phyloP scores from a whole-genome alignment of 2,113 vertebrate genomes.

The Entelurus aequoreus region DNA sequence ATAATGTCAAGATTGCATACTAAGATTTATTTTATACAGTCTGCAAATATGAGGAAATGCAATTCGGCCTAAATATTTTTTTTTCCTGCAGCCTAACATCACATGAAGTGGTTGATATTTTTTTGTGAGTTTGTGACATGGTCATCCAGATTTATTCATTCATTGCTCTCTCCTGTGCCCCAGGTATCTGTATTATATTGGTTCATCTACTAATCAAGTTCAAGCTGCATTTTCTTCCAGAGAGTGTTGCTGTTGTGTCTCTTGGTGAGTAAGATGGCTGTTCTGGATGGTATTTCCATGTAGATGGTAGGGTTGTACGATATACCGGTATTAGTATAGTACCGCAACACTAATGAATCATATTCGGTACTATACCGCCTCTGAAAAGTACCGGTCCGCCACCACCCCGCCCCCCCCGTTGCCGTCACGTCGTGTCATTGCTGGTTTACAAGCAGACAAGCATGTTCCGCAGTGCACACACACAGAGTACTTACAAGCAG shows the following conservation, averaged over 20 bases:
- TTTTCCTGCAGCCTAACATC: not conserved
- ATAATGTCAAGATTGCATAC: conserved; percentile 5
- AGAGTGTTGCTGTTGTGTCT: conserved; percentile 96
- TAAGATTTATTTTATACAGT: not conserved
- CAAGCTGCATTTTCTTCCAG: conserved; percentile 92
- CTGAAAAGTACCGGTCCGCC: too few relatives aligned
- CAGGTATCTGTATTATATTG: conserved; percentile 98
- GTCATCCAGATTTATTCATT: conserved; percentile 19
- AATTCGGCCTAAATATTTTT: not conserved
- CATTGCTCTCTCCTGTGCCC: conserved; percentile 39
- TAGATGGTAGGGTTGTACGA: too few relatives aligned
- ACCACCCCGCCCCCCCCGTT: too few relatives aligned
- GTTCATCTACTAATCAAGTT: conserved; percentile 97
- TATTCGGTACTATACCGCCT: too few relatives aligned
- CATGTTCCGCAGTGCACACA: too few relatives aligned
- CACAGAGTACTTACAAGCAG: too few relatives aligned
- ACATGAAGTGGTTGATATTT: conserved; percentile 4
- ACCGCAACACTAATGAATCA: too few relatives aligned
- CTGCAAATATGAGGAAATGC: not conserved
- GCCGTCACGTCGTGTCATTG: too few relatives aligned
- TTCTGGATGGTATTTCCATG: too few relatives aligned
- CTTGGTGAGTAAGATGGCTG: conserved; percentile 79
- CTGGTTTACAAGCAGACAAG: too few relatives aligned
- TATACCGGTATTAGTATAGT: too few relatives aligned
- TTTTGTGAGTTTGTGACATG: conserved; percentile 25